Evolutionary conservation across 2,113 vertebrate species (phyloP), one percentile per base, ranked within the genome.

Genomic region (Illadopsis cleaveri): DNA sequence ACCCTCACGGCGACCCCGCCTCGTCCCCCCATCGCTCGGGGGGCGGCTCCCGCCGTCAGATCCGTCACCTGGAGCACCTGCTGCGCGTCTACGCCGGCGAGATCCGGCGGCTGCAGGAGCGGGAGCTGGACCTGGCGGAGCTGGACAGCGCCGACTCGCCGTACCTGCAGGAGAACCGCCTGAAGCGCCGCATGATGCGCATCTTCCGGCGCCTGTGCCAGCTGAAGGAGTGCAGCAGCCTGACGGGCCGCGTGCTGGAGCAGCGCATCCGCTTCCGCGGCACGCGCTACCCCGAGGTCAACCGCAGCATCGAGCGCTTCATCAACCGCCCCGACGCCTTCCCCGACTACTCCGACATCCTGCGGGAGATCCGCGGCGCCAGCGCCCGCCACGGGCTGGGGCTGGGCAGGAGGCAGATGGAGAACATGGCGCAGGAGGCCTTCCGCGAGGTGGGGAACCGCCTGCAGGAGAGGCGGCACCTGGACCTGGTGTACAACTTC

Each of bases 401-500:
- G 0, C 1, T 85, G n/a, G 45, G 30, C 8, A 12, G 51, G 1
- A 3, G 82, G 0, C 82, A 66, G 30, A 85, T 85, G 89, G 75
- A 80, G 66, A 54, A 5, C n/a, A 91, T 91, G 89, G 89, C 89
- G 0, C 89, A 91, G 21, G 89, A 91, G 10, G 89, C 75, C 0
- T 85, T 91, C 66, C 4, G 75, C 0, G 89, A 91, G 45, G 89
- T 91, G 3, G 89, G 89, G 0, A 91, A 91, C 10, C 58, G 89
- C 0, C 51, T 91, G 5, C 89, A 91, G 51, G 89, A 91, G 18
- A 2, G 89, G 6, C 1, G 89, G 0, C 89, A 91, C 58, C 38
- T 91, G 0, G 89, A 91, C 9, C 51, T 91, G 3, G 66, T 91
- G 1, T 99, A 98, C 94, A 99, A 99, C 97, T 99, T 99, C 3